Percentiles rank a stretch among this genome's conserved stretches.
Evolutionary conservation across 53 echinoderm and acorn worm genomes (phyloP).

Genomic region (Hippasteria phrygiana): DNA sequence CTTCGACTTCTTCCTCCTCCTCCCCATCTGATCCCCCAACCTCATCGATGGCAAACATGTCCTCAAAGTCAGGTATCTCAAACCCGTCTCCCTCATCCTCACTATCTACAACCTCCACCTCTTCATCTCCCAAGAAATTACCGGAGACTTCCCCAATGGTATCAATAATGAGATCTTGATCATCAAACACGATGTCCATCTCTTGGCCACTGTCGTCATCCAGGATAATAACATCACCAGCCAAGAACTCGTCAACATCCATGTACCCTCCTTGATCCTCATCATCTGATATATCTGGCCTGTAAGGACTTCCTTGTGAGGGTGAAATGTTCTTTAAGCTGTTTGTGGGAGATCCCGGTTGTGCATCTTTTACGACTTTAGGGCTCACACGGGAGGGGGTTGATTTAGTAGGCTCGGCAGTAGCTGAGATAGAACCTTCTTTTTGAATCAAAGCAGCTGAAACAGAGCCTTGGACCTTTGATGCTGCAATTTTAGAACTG

Average conservation of each 20-base stretch:
- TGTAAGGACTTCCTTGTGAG: not conserved
- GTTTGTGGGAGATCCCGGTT: not conserved
- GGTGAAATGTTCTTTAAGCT: not conserved
- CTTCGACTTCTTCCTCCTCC: not conserved
- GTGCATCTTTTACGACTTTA: not conserved
- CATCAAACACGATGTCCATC: conserved; percentile 4
- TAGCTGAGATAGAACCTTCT: not conserved
- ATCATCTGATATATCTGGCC: not conserved
- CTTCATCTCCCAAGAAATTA: conserved; percentile 9
- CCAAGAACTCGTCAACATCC: conserved; percentile 42
- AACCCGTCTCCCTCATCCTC: conserved; percentile 22
- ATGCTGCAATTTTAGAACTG: not conserved
- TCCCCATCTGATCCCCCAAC: conserved; percentile 44
- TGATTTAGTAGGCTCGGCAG: not conserved
- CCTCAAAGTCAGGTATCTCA: conserved; percentile 18
- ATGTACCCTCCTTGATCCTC: conserved; percentile 15
- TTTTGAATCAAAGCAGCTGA: not conserved
- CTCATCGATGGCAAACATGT: conserved; percentile 61
- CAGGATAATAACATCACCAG: conserved; percentile 42
- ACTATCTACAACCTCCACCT: not conserved
- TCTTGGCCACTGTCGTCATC: conserved; percentile 54
- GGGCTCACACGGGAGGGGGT: not conserved
- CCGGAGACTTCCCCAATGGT: conserved; percentile 18
- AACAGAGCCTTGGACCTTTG: not conserved
- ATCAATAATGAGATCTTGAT: not conserved